Evolutionary conservation across 2,113 vertebrate genomes (phyloP), one percentile per base, ranked within the genome.

Genomic region (Pseudorasbora parva): DNA sequence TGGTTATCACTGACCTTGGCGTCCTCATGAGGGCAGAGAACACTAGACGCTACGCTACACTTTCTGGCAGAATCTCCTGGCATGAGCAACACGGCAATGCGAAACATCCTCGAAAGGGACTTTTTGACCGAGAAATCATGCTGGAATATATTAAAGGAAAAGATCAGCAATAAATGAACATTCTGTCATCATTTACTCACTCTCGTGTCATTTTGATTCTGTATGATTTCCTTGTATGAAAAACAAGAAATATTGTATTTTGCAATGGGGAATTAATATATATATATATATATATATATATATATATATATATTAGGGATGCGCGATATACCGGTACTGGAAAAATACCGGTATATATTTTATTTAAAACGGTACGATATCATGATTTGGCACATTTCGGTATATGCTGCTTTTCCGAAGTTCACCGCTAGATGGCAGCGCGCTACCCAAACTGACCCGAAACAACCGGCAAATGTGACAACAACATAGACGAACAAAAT

Each of bases 1-100:
- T 21, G 59, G 64, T 19, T 69, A 76, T 54, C 74, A 43, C 49
- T 85, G 84, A 82, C 84, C 79, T 45, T 5, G 49, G 54, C 21
- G 43, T 45, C 2, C 19, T 27, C 33, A 7, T 14, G 30, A 49
- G 37, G 75, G 27, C 10, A 68, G 23, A 54, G 12, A 74, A 79
- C n/a, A 19, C 51, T 12, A 37, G 30, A 77, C 30, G 54, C 51
- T 41, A 41, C 12, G 9, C 25, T 75, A n/a, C 14, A 4, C 15
- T 79, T 66, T 79, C 77, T 64, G 77, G 1, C 77, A 79, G 17
- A 47, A 64, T 27, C 41, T 47, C 77, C 25, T 64, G 75, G 33
- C 75, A 79, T 47, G 77, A 79, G 41, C 59, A 79, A 66, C 59
- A 10, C 30, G 23, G 19, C 76, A 78, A 25, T 43, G 37, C 33